A percentile compares a stretch with the other conserved stretches of the same genome.
These are phyloP conservation scores for Homarus americanus DNA, from an alignment of 1,140 invertebrate species.

Conservation along the genomic window DNA sequence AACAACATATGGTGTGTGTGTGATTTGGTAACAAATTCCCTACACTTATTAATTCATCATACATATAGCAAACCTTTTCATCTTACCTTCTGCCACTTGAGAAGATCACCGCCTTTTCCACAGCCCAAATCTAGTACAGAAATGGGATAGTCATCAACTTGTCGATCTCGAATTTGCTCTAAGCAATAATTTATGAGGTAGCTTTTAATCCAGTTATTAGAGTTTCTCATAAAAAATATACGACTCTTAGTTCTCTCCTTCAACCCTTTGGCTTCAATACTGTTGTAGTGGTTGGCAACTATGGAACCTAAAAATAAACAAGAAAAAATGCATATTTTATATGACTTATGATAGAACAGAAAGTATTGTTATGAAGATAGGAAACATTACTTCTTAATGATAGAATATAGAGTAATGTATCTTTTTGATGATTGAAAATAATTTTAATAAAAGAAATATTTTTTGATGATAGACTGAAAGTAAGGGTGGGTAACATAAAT, in stretches of 20 bases:
- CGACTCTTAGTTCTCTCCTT: constrained; percentile 89
- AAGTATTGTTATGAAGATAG: no score
- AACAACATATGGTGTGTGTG: not conserved
- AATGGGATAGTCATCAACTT: constrained; percentile 80
- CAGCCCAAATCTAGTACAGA: constrained; percentile 83
- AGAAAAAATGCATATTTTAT: no score
- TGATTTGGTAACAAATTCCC: not conserved
- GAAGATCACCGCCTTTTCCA: constrained; percentile 97
- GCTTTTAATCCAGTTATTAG: constrained; percentile 99
- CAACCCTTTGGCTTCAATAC: constrained; percentile 88
- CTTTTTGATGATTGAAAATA: no score
- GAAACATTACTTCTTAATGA: no score
- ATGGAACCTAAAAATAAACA: constrained; percentile 77
- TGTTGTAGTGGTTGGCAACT: constrained; percentile 92
- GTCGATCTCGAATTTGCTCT: constrained; percentile 82
- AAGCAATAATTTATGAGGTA: constrained; percentile 77
- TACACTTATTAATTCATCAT: no score
- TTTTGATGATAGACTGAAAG: no score
- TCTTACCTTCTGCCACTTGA: constrained; percentile 93
- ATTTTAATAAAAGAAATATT: no score
- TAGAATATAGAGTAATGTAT: no score
- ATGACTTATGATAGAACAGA: no score
- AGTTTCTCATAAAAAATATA: constrained; percentile 96
- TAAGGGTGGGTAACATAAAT: no score
- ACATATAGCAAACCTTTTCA: not conserved